Conservation (phyloP, 2,797 vertebrate species). For the Aratinga solstitialis region DNA sequence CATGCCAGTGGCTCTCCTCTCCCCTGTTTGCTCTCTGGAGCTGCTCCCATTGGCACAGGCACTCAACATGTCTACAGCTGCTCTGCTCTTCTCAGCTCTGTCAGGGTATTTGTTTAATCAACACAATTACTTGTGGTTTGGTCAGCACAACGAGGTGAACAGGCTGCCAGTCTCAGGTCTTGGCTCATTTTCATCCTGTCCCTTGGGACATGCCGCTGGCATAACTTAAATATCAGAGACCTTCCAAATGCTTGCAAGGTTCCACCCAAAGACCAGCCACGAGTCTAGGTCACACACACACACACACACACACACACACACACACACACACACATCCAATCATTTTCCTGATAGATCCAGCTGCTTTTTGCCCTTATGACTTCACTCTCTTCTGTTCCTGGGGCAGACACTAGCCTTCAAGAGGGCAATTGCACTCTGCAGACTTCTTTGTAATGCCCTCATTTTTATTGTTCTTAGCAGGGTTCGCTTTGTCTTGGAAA, state of each 20-base stretch:
- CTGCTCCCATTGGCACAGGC: not conserved
- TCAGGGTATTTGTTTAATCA: conserved; percentile 11
- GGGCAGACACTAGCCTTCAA: not conserved
- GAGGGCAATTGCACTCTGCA: not conserved
- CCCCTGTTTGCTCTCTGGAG: conserved; percentile 22
- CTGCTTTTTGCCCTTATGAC: not conserved
- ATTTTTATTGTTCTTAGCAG: not conserved
- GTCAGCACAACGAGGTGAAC: not conserved
- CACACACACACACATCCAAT: accelerated
- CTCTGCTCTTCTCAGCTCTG: not conserved
- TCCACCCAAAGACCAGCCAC: not conserved
- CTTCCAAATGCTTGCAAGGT: not conserved
- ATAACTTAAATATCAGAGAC: accelerated
- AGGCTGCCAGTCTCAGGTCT: not conserved
- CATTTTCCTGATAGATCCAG: accelerated
- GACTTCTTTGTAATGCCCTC: not conserved
- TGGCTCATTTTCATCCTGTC: not conserved
- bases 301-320: not conserved
- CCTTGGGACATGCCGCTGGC: not conserved
- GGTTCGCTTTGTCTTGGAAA: not conserved
- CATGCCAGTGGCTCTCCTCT: conserved; percentile 26
- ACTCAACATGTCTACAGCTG: conserved; percentile 15
- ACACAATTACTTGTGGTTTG: not conserved
- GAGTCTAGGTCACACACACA: not conserved
- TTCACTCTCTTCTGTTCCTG: not conserved